Base-by-base conservation (phyloP, 2,797 vertebrate species). In the Megaceryle alcyon region DNA sequence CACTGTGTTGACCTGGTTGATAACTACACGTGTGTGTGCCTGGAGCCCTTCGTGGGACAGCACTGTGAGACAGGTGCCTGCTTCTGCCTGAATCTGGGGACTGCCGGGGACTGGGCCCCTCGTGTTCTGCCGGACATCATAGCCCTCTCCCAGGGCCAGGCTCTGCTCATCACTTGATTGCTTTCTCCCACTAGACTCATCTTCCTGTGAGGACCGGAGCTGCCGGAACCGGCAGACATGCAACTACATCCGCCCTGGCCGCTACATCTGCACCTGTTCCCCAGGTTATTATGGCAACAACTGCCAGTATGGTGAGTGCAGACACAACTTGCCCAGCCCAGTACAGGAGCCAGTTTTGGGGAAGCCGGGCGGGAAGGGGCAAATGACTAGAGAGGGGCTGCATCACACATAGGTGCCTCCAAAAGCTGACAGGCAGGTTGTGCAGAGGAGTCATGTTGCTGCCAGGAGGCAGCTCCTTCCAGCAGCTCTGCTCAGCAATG, bases 11-110 rank as follows among this genome's bases (percentile, higher is more conserved):
- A 99, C 95, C 97, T 95, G 92, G 97, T 98, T 29, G 95, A 98
- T 87, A 98, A 98, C 96, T 99, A 98, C 97, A 98, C 98, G 92
- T 99, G 99, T n/a, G 33, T 97, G 59, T 99, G 99, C 93, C 95
- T 96, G 2, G 90, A 97, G 54, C 92, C 98, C 84, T 99, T 99
- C 92, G 98, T 97, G 35, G 99, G 99, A 95, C 95, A 75, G 23
- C 98, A 96, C 95, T 99, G 99, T 6, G 99, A 99, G 97, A 98
- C 98, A 99, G 99, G 99, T 99, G 96, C 87, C 54, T 9, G 73
- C 78, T 72, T 23, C 73, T 49, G 44, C 70, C 80, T 56, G 57
- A 4, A 2, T 25, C 63, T 33, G 0, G 1, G 41, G 2, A 29
- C 3, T 0, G 0, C 19, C 12, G 31, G 71, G 41, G 59, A 44